These are phyloP conservation scores for Lasioglossum zephyrum DNA, from an alignment of 2,888 invertebrate genomes.

Conservation along the genomic window DNA sequence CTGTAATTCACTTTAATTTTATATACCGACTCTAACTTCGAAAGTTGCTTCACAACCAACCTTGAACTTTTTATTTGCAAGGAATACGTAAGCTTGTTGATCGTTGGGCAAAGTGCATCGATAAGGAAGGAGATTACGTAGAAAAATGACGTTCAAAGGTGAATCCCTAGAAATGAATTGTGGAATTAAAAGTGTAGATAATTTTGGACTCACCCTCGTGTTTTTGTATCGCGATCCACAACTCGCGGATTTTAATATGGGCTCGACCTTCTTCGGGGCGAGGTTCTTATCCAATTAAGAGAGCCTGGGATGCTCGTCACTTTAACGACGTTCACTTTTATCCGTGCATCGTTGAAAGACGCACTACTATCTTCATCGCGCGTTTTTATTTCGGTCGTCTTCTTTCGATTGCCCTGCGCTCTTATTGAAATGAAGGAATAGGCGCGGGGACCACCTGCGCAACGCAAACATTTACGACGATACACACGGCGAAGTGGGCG, in stretches of 20 bases:
- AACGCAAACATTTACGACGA: background rate
- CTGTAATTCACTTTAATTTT: background rate
- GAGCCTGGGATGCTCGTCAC: background rate
- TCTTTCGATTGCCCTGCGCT: background rate
- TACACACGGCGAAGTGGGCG: background rate
- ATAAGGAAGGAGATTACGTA: too few species aligned
- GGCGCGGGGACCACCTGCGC: background rate
- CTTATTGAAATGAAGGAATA: background rate
- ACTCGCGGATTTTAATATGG: slow-evolving; percentile 15
- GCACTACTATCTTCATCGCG: background rate
- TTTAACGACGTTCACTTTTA: background rate
- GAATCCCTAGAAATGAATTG: too few species aligned
- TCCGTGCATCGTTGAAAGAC: background rate
- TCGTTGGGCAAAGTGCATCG: too few species aligned
- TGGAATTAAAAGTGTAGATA: too few species aligned
- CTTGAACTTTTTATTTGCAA: too few species aligned
- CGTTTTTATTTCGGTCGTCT: background rate
- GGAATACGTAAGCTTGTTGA: too few species aligned
- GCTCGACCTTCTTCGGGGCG: slow-evolving; percentile 6
- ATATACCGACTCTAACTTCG: too few species aligned
- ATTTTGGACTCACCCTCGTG: too few species aligned
- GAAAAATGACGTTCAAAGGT: too few species aligned
- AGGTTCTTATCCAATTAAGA: slow-evolving; percentile 27
- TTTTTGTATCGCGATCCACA: background rate
- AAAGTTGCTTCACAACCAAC: too few species aligned